A percentile compares a stretch with the other conserved stretches of the same genome.
phyloP scores from a whole-genome alignment of 1,140 invertebrate species.

The Aphelinus certus region DNA sequence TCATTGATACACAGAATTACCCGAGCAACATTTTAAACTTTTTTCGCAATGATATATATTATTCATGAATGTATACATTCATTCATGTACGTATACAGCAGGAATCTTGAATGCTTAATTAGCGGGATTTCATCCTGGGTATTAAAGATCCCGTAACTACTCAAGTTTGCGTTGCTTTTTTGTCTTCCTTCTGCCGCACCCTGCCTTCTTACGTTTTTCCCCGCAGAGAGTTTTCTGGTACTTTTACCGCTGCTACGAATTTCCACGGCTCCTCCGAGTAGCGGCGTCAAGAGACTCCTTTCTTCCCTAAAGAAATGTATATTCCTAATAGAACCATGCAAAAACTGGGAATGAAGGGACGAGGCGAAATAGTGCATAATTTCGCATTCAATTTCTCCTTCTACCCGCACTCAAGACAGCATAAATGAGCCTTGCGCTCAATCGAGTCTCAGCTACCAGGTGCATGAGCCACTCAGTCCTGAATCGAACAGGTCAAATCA shows the following conservation, averaged over 20 bases:
- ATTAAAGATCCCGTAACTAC: slow-evolving; percentile 42
- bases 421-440: not conserved
- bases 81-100: not conserved
- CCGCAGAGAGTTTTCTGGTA: not conserved
- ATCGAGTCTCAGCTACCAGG: no score
- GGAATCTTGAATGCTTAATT: slow-evolving; percentile 44
- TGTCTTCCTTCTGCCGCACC: not conserved
- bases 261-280: not conserved
- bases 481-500: no score
- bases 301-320: not conserved
- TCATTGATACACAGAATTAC: slow-evolving; percentile 21
- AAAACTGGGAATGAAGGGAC: slow-evolving; percentile 5
- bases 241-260: not conserved
- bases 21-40: slow-evolving; percentile 9
- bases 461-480: no score
- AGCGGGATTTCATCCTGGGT: slow-evolving; percentile 40
- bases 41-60: not conserved
- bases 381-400: not conserved
- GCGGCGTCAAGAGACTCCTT: slow-evolving; percentile 7
- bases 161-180: no score
- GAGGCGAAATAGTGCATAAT: not conserved
- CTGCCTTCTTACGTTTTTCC: not conserved
- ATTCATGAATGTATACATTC: not conserved
- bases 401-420: not conserved
- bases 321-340: slow-evolving; percentile 1